phyloP scores from a whole-genome alignment of 2,797 vertebrate species.

The Phylloscopus collybita region DNA sequence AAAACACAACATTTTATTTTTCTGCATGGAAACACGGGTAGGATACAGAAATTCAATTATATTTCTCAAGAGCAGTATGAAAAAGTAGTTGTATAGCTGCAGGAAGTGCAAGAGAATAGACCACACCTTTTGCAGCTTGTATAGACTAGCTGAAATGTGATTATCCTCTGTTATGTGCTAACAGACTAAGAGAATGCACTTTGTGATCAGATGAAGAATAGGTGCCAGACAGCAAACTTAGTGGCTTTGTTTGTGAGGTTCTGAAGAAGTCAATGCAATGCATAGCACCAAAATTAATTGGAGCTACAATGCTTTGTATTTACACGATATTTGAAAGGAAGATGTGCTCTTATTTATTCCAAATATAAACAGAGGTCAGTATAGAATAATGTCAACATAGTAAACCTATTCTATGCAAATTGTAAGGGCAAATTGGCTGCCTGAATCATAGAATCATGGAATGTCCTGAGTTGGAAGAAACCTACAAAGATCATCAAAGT shows the following conservation, averaged over 20 bases:
- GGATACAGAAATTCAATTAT: neutral
- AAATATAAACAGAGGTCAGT: conserved; percentile 5
- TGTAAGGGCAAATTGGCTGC: neutral
- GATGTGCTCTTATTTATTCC: neutral
- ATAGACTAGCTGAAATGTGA: conserved; percentile 12
- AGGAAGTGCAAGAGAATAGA: neutral
- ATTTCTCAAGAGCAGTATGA: neutral
- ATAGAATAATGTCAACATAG: neutral
- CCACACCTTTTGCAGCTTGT: neutral
- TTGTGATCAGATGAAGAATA: neutral
- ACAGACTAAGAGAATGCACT: neutral
- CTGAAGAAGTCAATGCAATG: neutral
- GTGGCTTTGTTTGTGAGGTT: neutral
- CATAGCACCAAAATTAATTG: neutral
- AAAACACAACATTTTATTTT: neutral
- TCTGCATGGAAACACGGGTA: neutral
- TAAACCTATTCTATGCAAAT: neutral
- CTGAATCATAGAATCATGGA: neutral
- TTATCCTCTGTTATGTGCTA: conserved; percentile 5
- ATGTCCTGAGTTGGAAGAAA: neutral
- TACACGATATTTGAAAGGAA: neutral
- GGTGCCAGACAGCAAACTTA: neutral
- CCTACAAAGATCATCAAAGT: neutral
- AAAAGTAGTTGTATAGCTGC: neutral
- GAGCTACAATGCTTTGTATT: neutral